phyloP scores from a whole-genome alignment of 2,888 invertebrate genomes.

The Palloptera scutellata region DNA sequence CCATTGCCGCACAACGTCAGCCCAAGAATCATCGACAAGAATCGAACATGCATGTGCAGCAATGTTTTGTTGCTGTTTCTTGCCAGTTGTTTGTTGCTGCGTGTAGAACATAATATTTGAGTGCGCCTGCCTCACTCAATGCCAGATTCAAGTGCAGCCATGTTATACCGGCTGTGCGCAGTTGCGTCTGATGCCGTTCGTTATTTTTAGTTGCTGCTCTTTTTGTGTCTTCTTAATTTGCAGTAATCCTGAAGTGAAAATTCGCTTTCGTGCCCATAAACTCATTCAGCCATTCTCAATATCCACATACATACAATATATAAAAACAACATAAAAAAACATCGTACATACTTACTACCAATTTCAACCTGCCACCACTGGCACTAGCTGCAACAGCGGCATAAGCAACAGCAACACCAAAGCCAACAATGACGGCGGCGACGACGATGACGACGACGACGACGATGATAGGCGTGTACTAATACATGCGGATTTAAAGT shows the following conservation, averaged over 20 bases:
- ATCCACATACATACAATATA: not conserved
- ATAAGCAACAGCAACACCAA: constrained; percentile 12
- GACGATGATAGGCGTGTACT: constrained; percentile 5
- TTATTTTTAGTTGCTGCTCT: too few relatives aligned
- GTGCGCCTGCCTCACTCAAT: constrained; percentile 33
- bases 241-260: constrained; percentile 13
- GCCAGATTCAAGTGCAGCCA: constrained; percentile 3
- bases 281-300: constrained; percentile 25
- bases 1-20: constrained; percentile 6
- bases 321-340: not conserved
- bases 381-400: constrained; percentile 12
- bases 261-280: constrained; percentile 58
- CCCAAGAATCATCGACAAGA: constrained; percentile 19
- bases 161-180: not conserved
- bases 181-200: not conserved
- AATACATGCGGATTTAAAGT: constrained; percentile 9
- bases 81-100: constrained; percentile 32
- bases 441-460: not conserved
- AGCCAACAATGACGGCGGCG: not conserved
- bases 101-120: constrained; percentile 48
- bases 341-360: constrained; percentile 4
- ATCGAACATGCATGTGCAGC: constrained; percentile 39
- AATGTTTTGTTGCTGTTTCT: constrained; percentile 40
- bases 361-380: constrained; percentile 11
- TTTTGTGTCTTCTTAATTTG: too few relatives aligned